A percentile compares a stretch with the other conserved stretches of the same genome.
phyloP scores from a whole-genome alignment of 2,113 vertebrate species.

The Chlorodrepanis virens region DNA sequence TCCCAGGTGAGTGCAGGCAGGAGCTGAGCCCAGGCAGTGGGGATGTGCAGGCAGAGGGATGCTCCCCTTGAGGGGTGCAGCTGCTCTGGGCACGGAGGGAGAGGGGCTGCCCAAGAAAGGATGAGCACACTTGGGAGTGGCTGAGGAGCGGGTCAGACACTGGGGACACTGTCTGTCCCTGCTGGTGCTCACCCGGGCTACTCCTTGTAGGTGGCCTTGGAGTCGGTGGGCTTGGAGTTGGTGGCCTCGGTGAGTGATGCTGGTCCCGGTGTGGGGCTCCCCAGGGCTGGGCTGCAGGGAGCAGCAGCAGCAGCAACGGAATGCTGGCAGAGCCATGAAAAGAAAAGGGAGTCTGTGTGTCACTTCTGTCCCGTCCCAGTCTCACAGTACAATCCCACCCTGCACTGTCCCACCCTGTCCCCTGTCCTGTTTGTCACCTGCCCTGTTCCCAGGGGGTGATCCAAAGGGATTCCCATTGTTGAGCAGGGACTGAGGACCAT shows the following conservation, averaged over 20 bases:
- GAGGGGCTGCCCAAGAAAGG: accelerated
- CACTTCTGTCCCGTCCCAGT: neutral
- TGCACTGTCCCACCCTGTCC: neutral
- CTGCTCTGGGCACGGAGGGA: neutral
- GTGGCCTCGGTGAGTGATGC: conserved; percentile 43
- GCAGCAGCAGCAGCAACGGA: accelerated
- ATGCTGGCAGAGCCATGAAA: neutral
- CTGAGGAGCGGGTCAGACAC: accelerated
- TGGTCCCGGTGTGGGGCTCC: neutral
- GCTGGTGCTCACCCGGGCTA: neutral
- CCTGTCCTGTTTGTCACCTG: neutral
- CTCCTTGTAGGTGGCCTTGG: neutral
- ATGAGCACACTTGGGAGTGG: accelerated
- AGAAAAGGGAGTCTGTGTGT: neutral
- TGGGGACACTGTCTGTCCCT: neutral
- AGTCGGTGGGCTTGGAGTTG: conserved; percentile 9
- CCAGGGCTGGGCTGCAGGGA: neutral
- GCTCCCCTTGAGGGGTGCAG: neutral
- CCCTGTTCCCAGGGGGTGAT: neutral
- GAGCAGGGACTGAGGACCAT: neutral
- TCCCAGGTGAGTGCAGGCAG: conserved; percentile 22
- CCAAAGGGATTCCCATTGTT: neutral
- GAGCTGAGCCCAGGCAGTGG: neutral
- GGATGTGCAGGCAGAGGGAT: neutral
- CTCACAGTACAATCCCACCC: neutral